Evolutionary conservation across 2,797 vertebrate genomes (phyloP), one percentile per base, ranked within the genome.

Genomic region (Meda fulgida): DNA sequence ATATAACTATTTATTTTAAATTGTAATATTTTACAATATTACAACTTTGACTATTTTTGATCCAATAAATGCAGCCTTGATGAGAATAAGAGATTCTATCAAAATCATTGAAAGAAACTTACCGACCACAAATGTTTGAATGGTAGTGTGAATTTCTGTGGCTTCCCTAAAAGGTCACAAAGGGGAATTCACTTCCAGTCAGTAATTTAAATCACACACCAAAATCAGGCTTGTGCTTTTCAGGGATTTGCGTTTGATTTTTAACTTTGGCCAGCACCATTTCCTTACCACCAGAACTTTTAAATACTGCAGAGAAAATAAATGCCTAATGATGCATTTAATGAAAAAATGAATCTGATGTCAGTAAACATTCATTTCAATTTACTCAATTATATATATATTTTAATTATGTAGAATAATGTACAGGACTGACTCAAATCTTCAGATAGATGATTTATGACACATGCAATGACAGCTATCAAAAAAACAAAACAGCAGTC

Each of bases 371-470:
- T 78, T 26, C 14, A 81, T 26, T 72, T 11, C n/a, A 31, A 26
- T 66, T 38, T 13, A 66, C 40, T 55, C 10, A 78, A 71, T 86
- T 63, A 75, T 76, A 79, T 6, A 38, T 80, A 40, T 78, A 51
- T 88, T 86, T 60, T 55, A 65, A 71, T 78, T 55, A 16, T 75
- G 31, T 66, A 29, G 19, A 46, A 81, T 29, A 71, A 84, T 79
- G 11, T 82, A 82, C 66, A 84, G n/a, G 75, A 88, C 31, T 63
- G 73, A 81, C 31, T 72, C 11, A 43, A 77, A 60, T 36, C 34
- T 29, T 51, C 31, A 26, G 38, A 46, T 4, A 29, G 4, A 79
- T 63, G n/a, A 46, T 72, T 38, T 31, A 71, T 86, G 53, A 88
- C 78, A 86, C 72, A 48, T 40, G 63, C 80, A 80, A 46, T 31